Conservation (phyloP, 1,140 invertebrate genomes). For the Nixonia krombeini region DNA sequence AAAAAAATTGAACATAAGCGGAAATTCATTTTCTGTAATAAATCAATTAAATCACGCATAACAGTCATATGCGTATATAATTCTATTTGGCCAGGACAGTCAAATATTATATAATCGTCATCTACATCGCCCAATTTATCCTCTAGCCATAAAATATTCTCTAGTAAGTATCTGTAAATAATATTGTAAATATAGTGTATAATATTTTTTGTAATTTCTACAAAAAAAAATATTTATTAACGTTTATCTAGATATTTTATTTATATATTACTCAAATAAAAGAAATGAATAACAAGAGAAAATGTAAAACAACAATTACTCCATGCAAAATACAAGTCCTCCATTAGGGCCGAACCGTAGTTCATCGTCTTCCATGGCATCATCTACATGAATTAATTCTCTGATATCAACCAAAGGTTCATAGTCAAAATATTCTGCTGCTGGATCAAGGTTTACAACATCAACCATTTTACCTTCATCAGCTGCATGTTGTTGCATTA, state of each 20-base stretch:
- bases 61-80: constrained; percentile 96
- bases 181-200: constrained; percentile 7
- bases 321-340: constrained; percentile 96
- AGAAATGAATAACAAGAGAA: constrained; percentile 1
- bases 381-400: constrained; percentile 94
- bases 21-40: constrained; percentile 92
- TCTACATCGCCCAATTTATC: constrained; percentile 86
- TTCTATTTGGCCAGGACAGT: constrained; percentile 99
- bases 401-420: constrained; percentile 89
- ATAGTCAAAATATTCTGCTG: constrained; percentile 96
- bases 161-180: constrained; percentile 83
- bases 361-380: constrained; percentile 97
- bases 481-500: constrained; percentile 87
- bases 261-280: too few relatives aligned
- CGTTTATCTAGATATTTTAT: too few relatives aligned
- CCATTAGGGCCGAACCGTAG: constrained; percentile 98
- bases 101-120: constrained; percentile 97
- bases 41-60: constrained; percentile 85
- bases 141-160: constrained; percentile 93
- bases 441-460: constrained; percentile 97
- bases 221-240: too few relatives aligned
- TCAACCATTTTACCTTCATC: constrained; percentile 82
- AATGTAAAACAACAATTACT: constrained; percentile 75
- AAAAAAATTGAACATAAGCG: constrained; percentile 93
- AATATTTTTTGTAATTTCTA: too few relatives aligned